Percentiles rank a stretch among this genome's conserved stretches.
phyloP scores from a whole-genome alignment of 2,113 vertebrate genomes.

The Elaphurus davidianus region DNA sequence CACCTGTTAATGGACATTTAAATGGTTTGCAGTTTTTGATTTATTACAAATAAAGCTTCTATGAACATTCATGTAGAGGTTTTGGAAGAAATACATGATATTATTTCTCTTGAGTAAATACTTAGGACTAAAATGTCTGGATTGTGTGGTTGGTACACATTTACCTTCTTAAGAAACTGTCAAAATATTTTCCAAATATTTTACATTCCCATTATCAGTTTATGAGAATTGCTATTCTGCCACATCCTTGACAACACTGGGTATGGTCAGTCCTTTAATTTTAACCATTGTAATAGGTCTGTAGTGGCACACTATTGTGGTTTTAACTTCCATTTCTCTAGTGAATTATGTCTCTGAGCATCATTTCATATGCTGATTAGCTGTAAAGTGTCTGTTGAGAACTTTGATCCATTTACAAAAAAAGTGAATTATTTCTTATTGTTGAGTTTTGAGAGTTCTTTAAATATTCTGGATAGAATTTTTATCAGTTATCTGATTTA shows the following conservation, averaged over 20 bases:
- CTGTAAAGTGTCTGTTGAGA: background rate
- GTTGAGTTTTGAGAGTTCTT: background rate
- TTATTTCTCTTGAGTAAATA: background rate
- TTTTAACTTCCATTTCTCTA: background rate
- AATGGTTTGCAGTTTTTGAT: background rate
- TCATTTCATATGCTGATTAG: background rate
- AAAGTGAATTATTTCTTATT: background rate
- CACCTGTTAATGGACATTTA: background rate
- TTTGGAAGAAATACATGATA: background rate
- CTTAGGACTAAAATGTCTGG: background rate
- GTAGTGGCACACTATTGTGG: background rate
- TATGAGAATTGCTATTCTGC: background rate
- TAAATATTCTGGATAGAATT: background rate
- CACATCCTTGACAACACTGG: background rate
- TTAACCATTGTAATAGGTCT: background rate
- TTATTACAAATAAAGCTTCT: background rate
- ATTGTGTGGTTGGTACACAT: background rate
- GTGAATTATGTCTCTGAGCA: background rate
- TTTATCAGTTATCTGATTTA: background rate
- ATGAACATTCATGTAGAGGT: background rate
- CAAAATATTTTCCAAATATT: background rate
- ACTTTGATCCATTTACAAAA: background rate
- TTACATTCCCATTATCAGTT: background rate
- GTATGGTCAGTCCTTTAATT: slow-evolving; percentile 6
- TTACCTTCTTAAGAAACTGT: background rate